Base-by-base conservation (phyloP, 2,888 invertebrate genomes). In the Platypus cylindrus region DNA sequence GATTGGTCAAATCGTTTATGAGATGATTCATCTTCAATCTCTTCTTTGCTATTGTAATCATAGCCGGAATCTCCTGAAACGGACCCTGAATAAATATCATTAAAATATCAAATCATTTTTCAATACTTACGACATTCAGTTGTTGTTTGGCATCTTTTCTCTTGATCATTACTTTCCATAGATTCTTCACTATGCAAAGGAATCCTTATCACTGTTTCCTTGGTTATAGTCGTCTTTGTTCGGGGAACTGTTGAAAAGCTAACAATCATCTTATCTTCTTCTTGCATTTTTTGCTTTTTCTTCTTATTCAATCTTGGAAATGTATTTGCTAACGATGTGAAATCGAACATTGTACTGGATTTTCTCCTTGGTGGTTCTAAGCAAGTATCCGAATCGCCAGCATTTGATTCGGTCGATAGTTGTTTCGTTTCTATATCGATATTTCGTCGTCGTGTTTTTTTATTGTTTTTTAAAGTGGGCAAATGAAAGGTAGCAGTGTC, bases 251-350 rank as follows among this genome's bases (percentile, higher is more conserved):
- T 75, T 1, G 78, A 73, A 38, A 76, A 79, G n/a, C n/a, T n/a
- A n/a, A n/a, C n/a, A n/a, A n/a, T n/a, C n/a, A n/a, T n/a, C n/a
- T n/a, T n/a, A 31, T 68, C 70, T 24, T 29, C 18, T 12, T 35
- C 35, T 5, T 34, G 27, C 8, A 30, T 36, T 2, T 31, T 15
- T 36, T 43, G 40, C 1, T 43, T 27, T 34, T 53, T 53, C 42
- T 48, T 52, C 34, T 50, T 53, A 49, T 78, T 75, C 45, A 85
- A 68, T 47, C 84, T 71, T 0, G 86, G 86, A 54, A 80, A 84
- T 0, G 86, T 85, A 47, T 75, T 73, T 44, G 33, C 32, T 23
- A 80, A 75, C n/a, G n/a, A n/a, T 58, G 81, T 80, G 52, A 83
- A 79, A 44, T 70, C 65, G 47, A 69, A 71, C 49, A 70, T 73